These are phyloP conservation scores for Zaprionus africanus DNA, from an alignment of 1,140 invertebrate species.

Conservation along the genomic window DNA sequence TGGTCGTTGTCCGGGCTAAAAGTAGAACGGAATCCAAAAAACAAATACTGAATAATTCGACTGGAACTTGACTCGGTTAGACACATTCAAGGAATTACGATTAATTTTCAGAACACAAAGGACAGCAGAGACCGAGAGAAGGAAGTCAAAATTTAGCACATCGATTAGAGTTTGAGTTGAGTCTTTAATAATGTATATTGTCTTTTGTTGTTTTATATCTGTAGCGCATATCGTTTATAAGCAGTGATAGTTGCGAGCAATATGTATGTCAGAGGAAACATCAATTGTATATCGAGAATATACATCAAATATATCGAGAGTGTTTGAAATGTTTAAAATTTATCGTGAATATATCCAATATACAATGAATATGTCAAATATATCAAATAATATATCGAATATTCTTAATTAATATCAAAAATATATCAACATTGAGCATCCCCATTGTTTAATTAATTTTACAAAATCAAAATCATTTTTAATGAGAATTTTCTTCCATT, in stretches of 20 bases:
- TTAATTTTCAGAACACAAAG: slow-evolving; percentile 15
- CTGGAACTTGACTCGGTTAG: not conserved
- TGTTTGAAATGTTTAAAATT: not conserved
- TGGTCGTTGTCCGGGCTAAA: slow-evolving; percentile 80
- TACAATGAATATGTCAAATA: too few species aligned
- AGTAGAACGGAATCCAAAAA: slow-evolving; percentile 23
- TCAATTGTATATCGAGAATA: not conserved
- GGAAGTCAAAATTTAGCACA: slow-evolving; percentile 7
- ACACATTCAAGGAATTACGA: slow-evolving; percentile 10
- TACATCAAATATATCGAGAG: not conserved
- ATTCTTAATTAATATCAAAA: too few species aligned
- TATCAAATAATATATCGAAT: too few species aligned
- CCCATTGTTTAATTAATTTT: not conserved
- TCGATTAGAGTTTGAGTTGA: slow-evolving; percentile 1
- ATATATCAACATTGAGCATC: not conserved
- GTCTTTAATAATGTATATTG: not conserved
- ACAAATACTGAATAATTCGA: slow-evolving; percentile 9
- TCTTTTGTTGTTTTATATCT: not conserved
- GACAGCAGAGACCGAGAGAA: slow-evolving; percentile 3
- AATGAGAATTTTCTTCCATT: not conserved
- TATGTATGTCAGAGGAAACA: too few species aligned
- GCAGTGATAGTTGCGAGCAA: not conserved
- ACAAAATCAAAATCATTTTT: not conserved
- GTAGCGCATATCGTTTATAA: not conserved
- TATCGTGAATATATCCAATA: too few species aligned